Evolutionary conservation across 2,113 vertebrate species (phyloP).

Genomic region (Neodontobutis hainanensis): DNA sequence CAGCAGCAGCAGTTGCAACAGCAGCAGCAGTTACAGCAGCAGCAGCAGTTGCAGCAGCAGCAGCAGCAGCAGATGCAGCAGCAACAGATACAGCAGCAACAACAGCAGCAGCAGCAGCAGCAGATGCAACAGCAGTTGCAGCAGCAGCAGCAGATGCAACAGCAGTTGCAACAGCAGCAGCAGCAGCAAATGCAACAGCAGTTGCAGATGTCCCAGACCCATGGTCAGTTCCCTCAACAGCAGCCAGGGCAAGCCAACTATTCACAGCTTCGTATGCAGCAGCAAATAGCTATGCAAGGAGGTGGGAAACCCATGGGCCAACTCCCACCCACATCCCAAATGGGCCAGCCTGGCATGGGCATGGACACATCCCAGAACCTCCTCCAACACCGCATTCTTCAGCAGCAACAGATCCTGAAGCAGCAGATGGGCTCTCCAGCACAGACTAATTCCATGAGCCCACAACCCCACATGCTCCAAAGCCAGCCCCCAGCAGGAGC

Average conservation of each 20-base stretch:
- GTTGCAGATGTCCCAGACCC: conserved; percentile 82
- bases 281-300: conserved; percentile 91
- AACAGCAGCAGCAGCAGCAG: conserved; percentile 76
- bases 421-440: conserved; percentile 90
- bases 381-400: conserved; percentile 80
- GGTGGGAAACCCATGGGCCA: conserved; percentile 89
- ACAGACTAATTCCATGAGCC: conserved; percentile 95
- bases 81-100: conserved; percentile 68
- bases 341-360: conserved; percentile 89
- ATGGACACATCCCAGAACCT: conserved; percentile 86
- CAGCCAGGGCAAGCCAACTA: conserved; percentile 83
- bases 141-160: conserved; percentile 70
- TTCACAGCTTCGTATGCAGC: conserved; percentile 89
- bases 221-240: conserved; percentile 89
- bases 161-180: conserved; percentile 46
- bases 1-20: no score
- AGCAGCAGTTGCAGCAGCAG: conserved; percentile 69
- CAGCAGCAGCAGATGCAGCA: conserved; percentile 72
- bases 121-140: conserved; percentile 85
- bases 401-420: conserved; percentile 90
- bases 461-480: conserved; percentile 95
- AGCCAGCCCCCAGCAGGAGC: conserved; percentile 85
- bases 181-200: conserved; percentile 79
- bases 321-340: conserved; percentile 88
- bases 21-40: conserved; percentile 68